Evolutionary conservation across 2,888 invertebrate genomes (phyloP), one percentile per base, ranked within the genome.

Genomic region (Acanthacorydalis orientalis): DNA sequence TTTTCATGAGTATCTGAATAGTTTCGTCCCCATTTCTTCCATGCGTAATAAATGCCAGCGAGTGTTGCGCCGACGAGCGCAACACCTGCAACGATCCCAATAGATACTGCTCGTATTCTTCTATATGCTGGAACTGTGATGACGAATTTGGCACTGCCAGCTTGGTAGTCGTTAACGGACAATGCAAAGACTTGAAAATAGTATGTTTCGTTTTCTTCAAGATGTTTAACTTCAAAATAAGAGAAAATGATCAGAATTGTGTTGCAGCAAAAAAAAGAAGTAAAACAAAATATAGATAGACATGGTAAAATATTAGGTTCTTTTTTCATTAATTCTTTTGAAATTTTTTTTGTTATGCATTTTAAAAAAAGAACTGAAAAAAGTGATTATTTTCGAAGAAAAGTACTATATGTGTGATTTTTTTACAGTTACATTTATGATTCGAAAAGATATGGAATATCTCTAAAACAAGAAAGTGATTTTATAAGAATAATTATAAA

Each of bases 201-300:
- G 62, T 88, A 88, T 46, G 69, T 73, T 55, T 70, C 75, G 53
- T 86, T 86, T 58, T 86, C 86, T 55, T 77, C 74, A 53, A 86
- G 68, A 52, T 74, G 73, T 55, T 75, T 73, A 54, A 88, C 81
- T 78, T 71, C 44, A 64, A 64, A 46, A 50, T 51, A 34, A 49
- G 46, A 47, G 8, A 7, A 14, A 41, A 16, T 23, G 23, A 41
- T 6, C 2, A 14, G 9, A 6, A 16, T 7, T 40, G n/a, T n/a
- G n/a, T n/a, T n/a, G n/a, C n/a, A n/a, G n/a, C n/a, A n/a, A n/a
- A n/a, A n/a, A n/a, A n/a, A n/a, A n/a, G n/a, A n/a, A n/a, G n/a
- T n/a, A n/a, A n/a, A n/a, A n/a, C n/a, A n/a, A n/a, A n/a, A n/a
- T n/a, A n/a, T n/a, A n/a, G n/a, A n/a, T n/a, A n/a, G n/a, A n/a